phyloP scores from a whole-genome alignment of 2,113 vertebrate genomes.

The Puntigrus tetrazona region DNA sequence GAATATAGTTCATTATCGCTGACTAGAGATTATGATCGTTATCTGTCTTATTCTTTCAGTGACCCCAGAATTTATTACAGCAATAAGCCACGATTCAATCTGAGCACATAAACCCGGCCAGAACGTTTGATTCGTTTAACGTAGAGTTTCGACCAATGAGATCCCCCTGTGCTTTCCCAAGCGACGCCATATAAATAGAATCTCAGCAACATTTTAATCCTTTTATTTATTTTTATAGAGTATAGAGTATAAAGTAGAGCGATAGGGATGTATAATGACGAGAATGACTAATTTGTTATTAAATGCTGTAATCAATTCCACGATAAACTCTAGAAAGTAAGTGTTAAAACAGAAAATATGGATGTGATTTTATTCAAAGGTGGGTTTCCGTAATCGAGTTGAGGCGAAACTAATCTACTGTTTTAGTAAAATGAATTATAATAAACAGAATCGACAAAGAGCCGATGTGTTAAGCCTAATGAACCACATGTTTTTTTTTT shows the following conservation, averaged over 20 bases:
- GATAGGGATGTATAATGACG: too few relatives aligned
- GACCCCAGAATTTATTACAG: not conserved
- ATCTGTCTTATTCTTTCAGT: not conserved
- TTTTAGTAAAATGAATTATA: not conserved
- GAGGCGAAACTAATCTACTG: not conserved
- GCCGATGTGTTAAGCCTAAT: not conserved
- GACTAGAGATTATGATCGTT: slow-evolving; percentile 17
- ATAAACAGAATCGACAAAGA: not conserved
- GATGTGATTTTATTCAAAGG: not conserved
- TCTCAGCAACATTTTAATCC: not conserved
- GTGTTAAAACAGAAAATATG: not conserved
- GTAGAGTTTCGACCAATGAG: not conserved
- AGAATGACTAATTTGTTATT: too few relatives aligned
- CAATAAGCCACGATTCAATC: not conserved
- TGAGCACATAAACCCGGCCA: not conserved
- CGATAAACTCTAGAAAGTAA: too few relatives aligned
- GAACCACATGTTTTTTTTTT: not conserved
- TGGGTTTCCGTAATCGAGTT: not conserved
- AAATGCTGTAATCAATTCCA: too few relatives aligned
- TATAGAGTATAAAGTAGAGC: too few relatives aligned
- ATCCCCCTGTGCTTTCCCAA: not conserved
- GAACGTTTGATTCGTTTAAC: not conserved
- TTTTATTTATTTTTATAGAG: too few relatives aligned
- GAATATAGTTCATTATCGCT: not conserved
- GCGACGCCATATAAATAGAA: not conserved